Evolutionary conservation across 2,888 invertebrate genomes (phyloP).

Genomic region (Morpho helenor): DNA sequence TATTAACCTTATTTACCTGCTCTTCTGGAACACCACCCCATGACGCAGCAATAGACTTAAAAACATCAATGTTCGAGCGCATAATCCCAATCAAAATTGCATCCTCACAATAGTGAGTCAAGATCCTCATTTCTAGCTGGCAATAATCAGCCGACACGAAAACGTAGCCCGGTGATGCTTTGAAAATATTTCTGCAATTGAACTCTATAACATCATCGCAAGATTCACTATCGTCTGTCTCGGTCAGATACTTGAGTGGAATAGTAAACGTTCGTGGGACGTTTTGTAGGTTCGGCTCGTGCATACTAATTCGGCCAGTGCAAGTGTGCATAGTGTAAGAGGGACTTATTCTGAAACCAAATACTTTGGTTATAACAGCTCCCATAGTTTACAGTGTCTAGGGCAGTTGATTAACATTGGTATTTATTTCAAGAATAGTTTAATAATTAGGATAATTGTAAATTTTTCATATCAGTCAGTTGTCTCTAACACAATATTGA

Average conservation of each 20-base stretch:
- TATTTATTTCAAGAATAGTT: conserved; percentile 16
- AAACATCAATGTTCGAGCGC: conserved; percentile 86
- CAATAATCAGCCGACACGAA: conserved; percentile 97
- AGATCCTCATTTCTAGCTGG: conserved; percentile 95
- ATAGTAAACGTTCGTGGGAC: conserved; percentile 92
- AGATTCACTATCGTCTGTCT: conserved; percentile 33
- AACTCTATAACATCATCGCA: conserved; percentile 64
- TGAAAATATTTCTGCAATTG: conserved; percentile 85
- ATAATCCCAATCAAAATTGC: conserved; percentile 82
- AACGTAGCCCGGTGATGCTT: conserved; percentile 76
- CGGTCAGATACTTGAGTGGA: conserved; percentile 48
- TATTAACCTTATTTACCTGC: conserved; percentile 60
- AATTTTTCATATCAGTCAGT: too few species aligned
- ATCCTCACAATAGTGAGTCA: conserved; percentile 94
- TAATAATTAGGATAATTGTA: too few species aligned
- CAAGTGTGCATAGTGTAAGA: conserved; percentile 83
- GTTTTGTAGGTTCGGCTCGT: conserved; percentile 95
- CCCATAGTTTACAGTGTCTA: conserved; percentile 7
- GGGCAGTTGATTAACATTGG: conserved; percentile 14
- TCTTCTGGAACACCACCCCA: conserved; percentile 86
- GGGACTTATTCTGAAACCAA: conserved; percentile 80
- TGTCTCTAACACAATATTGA: too few species aligned
- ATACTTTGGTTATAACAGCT: conserved; percentile 30
- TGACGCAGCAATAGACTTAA: conserved; percentile 90
- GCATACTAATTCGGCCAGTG: conserved; percentile 93